Base-by-base conservation (phyloP, 1,140 invertebrate species). In the Cyclargus thomasi region DNA sequence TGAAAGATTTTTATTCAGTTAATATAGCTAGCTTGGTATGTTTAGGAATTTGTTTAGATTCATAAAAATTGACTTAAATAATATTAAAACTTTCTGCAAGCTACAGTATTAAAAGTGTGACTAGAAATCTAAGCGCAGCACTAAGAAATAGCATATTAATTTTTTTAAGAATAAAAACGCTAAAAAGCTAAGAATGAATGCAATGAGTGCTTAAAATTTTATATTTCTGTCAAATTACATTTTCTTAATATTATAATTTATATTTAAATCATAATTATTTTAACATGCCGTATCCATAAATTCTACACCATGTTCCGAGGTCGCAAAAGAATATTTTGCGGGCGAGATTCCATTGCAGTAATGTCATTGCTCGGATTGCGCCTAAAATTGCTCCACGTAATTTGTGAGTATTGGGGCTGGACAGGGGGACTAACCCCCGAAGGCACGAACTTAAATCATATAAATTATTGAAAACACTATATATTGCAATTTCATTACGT, bases 321-420 rank as follows among this genome's bases (percentile, higher is more conserved):
- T 81, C 72, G 53, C 14, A 7, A 35, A 53, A 66, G 74, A 69
- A 82, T 76, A 74, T 69, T 68, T 67, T 67, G 73, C 68, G 78
- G 77, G 73, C 67, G 77, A 80, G 74, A 83, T 82, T 79, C 79
- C 77, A 67, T 68, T 74, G 75, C 78, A 80, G 72, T 81, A 82
- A 84, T 84, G 76, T 80, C 77, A 77, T 82, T 79, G 81, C 81
- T 77, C 84, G 82, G 81, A 83, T 83, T 86, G 81, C 78, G 80
- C 75, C 76, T 77, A 75, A 83, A 84, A 88, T 86, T 86, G 83
- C 80, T 87, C 80, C 73, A 82, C 75, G 80, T 82, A 85, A 89
- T 87, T 88, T 86, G 82, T 74, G 68, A 71, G 77, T 64, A 47
- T 64, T 71, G 80, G 81, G 83, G 74, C 71, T 74, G 73, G 68